Base-by-base conservation (phyloP, 2,888 invertebrate genomes). In the Hoplodrina ambigua region DNA sequence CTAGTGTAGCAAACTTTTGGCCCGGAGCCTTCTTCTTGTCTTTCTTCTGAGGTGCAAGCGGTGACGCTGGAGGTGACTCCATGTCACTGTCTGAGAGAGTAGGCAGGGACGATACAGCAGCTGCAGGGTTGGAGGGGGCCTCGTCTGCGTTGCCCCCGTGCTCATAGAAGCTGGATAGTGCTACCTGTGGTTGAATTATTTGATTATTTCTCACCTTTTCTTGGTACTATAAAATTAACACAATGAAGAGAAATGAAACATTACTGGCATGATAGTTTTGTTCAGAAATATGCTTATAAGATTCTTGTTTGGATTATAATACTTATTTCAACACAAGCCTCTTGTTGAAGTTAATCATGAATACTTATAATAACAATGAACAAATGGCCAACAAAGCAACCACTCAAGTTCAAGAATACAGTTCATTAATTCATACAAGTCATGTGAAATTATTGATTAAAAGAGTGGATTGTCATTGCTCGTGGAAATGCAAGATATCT, bases 101-200 rank as follows among this genome's bases (percentile, higher is more conserved):
- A 62, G 88, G 92, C 52, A 91, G 70, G 0, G 91, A 80, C 8
- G 88, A 88, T n/a, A 87, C 86, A 73, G 89, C 85, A 1, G 85
- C 86, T 2, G 89, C 82, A 11, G 92, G 89, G n/a, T 88, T 87
- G 2, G 89, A 67, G 50, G 94, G 88, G 44, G 93, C 84, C 78
- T 96, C 88, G 71, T 96, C 96, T 57, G 94, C 91, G 59, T 97
- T 97, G 4, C 96, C 97, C 67, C 97, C 97, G 86, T 97, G 97
- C 87, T 97, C 98, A 88, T 97, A 98, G 90, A 98, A 98, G 90
- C 98, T 97, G 19, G 98, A 97, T 82, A 98, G 92, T 1, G 98
- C 98, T 80, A 98, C 96, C 98, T 98, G 86, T 13, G 82, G 78
- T 8, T 13, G 0, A 10, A 44, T 30, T 57, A 20, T 15, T 17